Conservation (phyloP, 2,113 vertebrate species). For the Thamnaconus septentrionalis region DNA sequence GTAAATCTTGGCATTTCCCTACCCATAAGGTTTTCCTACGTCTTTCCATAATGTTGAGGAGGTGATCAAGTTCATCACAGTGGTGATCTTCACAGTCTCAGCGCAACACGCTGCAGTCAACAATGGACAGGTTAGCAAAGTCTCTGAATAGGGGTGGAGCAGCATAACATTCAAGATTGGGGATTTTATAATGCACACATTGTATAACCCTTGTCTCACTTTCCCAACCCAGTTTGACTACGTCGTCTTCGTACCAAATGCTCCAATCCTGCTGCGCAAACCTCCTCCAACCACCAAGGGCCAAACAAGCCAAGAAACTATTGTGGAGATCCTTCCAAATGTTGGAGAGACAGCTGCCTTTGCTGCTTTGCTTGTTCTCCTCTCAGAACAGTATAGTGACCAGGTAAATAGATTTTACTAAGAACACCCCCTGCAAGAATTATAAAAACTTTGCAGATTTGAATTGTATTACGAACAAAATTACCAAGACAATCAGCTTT, state of each 20-base stretch:
- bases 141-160: too few relatives aligned
- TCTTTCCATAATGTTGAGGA: slow-evolving; percentile 31
- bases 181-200: too few relatives aligned
- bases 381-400: slow-evolving; percentile 13
- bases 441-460: not conserved
- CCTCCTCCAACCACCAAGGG: slow-evolving; percentile 59
- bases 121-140: slow-evolving; percentile 67
- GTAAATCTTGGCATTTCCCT: too few relatives aligned
- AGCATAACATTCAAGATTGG: too few relatives aligned
- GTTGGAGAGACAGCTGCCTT: slow-evolving; percentile 8
- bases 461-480: not conserved
- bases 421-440: not conserved
- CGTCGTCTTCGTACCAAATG: slow-evolving; percentile 48
- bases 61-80: slow-evolving; percentile 63
- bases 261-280: slow-evolving; percentile 27
- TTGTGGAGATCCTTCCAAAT: slow-evolving; percentile 54
- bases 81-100: slow-evolving; percentile 65
- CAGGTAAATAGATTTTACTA: slow-evolving; percentile 20
- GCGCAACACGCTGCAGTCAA: slow-evolving; percentile 63
- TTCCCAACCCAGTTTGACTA: slow-evolving; percentile 57
- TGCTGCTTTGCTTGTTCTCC: not conserved
- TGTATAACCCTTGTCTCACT: too few relatives aligned
- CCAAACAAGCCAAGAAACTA: slow-evolving; percentile 34
- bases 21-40: slow-evolving; percentile 51
- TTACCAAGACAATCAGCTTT: not conserved